These are phyloP conservation scores for Hydroisotoma schaefferi DNA, from an alignment of 2,888 invertebrate species.

Conservation along the genomic window DNA sequence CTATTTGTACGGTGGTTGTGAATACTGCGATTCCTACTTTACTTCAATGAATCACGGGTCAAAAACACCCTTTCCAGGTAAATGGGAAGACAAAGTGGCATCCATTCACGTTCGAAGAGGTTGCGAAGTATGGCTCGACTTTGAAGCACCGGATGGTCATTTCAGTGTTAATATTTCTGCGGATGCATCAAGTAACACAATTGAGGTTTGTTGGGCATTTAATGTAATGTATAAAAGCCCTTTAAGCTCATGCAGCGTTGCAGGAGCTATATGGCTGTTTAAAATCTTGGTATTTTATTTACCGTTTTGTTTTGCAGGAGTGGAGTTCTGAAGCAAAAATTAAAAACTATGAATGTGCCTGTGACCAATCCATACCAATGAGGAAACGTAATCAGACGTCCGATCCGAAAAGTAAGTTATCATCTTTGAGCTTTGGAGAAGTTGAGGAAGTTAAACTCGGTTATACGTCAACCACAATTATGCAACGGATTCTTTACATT, in stretches of 20 bases:
- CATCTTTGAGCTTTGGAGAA: background rate
- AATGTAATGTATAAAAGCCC: too few relatives aligned
- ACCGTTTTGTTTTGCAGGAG: too few relatives aligned
- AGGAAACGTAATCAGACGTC: background rate
- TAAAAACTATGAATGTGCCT: background rate
- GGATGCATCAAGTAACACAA: background rate
- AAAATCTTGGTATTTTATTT: too few relatives aligned
- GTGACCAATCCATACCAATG: background rate
- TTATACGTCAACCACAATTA: too few relatives aligned
- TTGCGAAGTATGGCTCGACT: conserved; percentile 13
- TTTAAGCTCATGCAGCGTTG: too few relatives aligned
- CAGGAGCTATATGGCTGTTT: too few relatives aligned
- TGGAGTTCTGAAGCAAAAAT: background rate
- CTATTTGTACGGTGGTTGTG: conserved; percentile 19
- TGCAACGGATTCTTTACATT: background rate
- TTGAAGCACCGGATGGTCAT: background rate
- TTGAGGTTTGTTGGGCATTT: background rate
- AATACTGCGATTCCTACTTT: conserved; percentile 21
- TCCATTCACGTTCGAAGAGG: conserved; percentile 15
- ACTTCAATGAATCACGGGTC: conserved; percentile 13
- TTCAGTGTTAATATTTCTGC: background rate
- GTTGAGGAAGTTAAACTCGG: too few relatives aligned
- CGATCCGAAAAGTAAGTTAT: background rate
- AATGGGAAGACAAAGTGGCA: conserved; percentile 11
- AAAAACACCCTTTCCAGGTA: conserved; percentile 11